Percentiles rank a stretch among this genome's conserved stretches.
Evolutionary conservation across 1,140 invertebrate genomes (phyloP).

Genomic region (Drosophila ficusphila): DNA sequence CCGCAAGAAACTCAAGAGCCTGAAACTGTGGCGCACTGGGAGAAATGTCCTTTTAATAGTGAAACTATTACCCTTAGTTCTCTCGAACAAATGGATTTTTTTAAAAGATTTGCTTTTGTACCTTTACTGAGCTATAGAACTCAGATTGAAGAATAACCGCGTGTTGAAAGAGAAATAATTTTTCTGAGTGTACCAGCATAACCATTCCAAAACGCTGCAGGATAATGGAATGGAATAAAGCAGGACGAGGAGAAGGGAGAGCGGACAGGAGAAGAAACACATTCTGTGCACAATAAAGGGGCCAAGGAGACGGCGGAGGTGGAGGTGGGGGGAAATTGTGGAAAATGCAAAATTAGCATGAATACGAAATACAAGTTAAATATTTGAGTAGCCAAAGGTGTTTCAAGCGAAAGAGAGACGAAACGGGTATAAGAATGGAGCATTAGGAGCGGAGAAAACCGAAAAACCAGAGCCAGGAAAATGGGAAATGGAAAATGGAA

Average conservation of each 20-base stretch:
- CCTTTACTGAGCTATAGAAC: background rate
- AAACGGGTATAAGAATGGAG: slow-evolving; percentile 37
- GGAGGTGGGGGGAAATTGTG: slow-evolving; percentile 73
- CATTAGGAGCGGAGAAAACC: slow-evolving; percentile 5
- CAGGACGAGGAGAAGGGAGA: slow-evolving; percentile 14
- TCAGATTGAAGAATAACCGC: background rate
- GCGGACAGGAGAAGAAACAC: slow-evolving; percentile 7
- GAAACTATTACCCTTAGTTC: too few species aligned
- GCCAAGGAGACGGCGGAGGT: background rate
- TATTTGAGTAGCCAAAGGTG: slow-evolving; percentile 72
- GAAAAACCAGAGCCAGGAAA: slow-evolving; percentile 2
- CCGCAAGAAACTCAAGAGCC: slow-evolving; percentile 40
- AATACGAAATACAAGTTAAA: slow-evolving; percentile 83
- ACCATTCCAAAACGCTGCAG: slow-evolving; percentile 41
- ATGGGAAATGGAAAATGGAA: slow-evolving; percentile 15
- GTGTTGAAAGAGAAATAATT: background rate
- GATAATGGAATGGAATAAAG: slow-evolving; percentile 54
- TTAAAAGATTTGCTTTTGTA: too few species aligned
- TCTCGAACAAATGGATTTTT: too few species aligned
- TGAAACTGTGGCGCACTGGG: slow-evolving; percentile 1
- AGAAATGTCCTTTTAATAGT: background rate
- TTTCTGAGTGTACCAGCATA: slow-evolving; percentile 4
- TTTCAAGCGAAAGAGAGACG: slow-evolving; percentile 17
- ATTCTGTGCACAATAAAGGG: slow-evolving; percentile 24
- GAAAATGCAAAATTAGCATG: slow-evolving; percentile 83